Evolutionary conservation across 2,888 invertebrate species (phyloP), one percentile per base, ranked within the genome.

Genomic region (Drosophila borborema): DNA sequence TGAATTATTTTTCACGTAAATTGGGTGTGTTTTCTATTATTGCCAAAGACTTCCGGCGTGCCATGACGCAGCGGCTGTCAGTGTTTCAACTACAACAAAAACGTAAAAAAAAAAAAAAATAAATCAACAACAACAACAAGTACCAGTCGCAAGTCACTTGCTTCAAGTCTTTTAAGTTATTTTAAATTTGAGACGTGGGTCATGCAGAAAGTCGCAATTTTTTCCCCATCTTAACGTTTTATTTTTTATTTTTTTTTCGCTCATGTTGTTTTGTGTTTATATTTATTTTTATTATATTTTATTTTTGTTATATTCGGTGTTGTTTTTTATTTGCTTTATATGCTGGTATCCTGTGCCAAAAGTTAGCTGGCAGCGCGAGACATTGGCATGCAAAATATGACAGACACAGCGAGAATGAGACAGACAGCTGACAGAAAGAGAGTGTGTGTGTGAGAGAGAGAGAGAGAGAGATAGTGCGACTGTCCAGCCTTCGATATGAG

Each of bases 21-120:
- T 85, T 85, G 82, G 89, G 85, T 86, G 89, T 89, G 89, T 80
- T 85, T 84, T 86, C 87, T 84, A 89, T 84, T 84, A 89, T 84
- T 89, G 89, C 89, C 87, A 79, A 81, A 73, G 84, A 86, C 87
- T 89, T 84, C 84, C 87, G 84, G 87, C 84, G 64, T 86, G 81
- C 77, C 77, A 64, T 89, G 83, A 87, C 80, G 70, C 81, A 78
- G 80, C 80, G 49, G 62, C 83, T 82, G 83, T 72, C 89, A 73
- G 64, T 60, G n/a, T 48, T 62, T 60, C 71, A 54, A 41, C 55
- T 41, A 36, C 64, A 53, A 20, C 54, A 60, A 16, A 59, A 71
- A 40, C 55, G 45, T 46, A 65, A 36, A 60, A 54, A 20, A 59
- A 55, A 23, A 46, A 14, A 61, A 65, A 34, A 20, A 20, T 20